Evolutionary conservation across 2,888 invertebrate species (phyloP), one percentile per base, ranked within the genome.

Genomic region (Onchidella celtica): DNA sequence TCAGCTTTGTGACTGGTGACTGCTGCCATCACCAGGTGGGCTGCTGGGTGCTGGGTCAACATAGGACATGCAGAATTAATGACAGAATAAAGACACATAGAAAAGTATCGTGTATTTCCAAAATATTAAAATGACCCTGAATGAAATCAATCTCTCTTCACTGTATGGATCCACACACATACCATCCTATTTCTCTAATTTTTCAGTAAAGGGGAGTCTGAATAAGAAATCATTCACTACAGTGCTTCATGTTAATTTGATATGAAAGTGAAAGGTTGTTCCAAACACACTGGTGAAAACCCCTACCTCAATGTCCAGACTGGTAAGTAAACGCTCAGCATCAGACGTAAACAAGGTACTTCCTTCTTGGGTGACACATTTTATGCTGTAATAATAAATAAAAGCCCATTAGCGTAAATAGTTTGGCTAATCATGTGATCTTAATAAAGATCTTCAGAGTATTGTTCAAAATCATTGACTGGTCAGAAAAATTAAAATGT

Each of bases 281-380:
- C n/a, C n/a, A n/a, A n/a, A n/a, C n/a, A n/a, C n/a, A n/a, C n/a
- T n/a, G n/a, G n/a, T n/a, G n/a, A n/a, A n/a, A n/a, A n/a, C n/a
- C n/a, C 47, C 21, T 69, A 83, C 83, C 79, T 83, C 76, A 65
- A 79, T 72, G 21, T 83, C 83, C n/a, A 83, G 57, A 55, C 24
- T 65, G 2, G 65, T 65, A 27, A 83, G 40, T 24, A 79, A 57
- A 72, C 34, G 24, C 34, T 63, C 38, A 3, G 66, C 66, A 80
- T 80, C 80, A 57, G 66, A 65, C 38, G 80, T 80, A 36, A 66
- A 80, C 24, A 61, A 27, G 21, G n/a, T 29, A 32, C n/a, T 61
- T 36, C 57, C 73, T 47, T 73, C 73, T 14, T 80, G 14, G 9
- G 27, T 57, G 4, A 80, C 34, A 38, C 80, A 80, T 47, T 80